These are phyloP conservation scores for Liodrosophila aerea DNA, from an alignment of 2,888 invertebrate genomes.

Conservation along the genomic window DNA sequence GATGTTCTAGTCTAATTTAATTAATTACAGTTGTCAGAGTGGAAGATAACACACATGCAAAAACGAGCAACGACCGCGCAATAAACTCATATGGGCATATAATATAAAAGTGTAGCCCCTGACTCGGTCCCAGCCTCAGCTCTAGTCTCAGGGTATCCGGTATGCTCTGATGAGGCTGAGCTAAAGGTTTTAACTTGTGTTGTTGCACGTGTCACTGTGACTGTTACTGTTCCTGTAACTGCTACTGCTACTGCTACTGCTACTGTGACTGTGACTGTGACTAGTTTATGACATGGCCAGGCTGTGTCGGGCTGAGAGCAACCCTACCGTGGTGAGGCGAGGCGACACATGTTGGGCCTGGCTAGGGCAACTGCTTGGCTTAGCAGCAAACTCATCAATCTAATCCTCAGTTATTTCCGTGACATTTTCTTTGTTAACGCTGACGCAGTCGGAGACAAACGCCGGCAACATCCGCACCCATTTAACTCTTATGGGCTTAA, in stretches of 20 bases:
- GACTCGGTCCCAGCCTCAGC: neutral
- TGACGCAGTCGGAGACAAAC: conserved; percentile 40
- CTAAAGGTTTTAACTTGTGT: conserved; percentile 9
- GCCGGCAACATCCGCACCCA: conserved; percentile 51
- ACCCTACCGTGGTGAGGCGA: neutral
- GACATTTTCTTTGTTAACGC: conserved; percentile 70
- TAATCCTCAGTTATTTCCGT: conserved; percentile 74
- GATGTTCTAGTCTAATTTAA: conserved; percentile 51
- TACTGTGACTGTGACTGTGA: conserved; percentile 12
- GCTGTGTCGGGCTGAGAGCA: neutral
- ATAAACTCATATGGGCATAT: conserved; percentile 64
- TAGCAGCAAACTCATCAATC: conserved; percentile 71
- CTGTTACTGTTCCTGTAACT: conserved; percentile 6
- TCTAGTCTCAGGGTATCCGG: too few relatives aligned
- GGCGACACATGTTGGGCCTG: neutral
- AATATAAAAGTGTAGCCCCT: conserved; percentile 46
- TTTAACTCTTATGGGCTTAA: conserved; percentile 52
- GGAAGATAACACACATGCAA: conserved; percentile 55
- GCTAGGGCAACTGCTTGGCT: conserved; percentile 45
- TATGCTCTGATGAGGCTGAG: neutral
- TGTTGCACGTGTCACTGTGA: conserved; percentile 26
- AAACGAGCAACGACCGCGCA: conserved; percentile 31
- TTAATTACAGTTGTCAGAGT: conserved; percentile 65
- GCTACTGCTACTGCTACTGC: conserved; percentile 29
- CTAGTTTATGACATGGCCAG: conserved; percentile 55